Evolutionary conservation across 2,113 vertebrate genomes (phyloP), one percentile per base, ranked within the genome.

Genomic region (Campylomormyrus numenius): DNA sequence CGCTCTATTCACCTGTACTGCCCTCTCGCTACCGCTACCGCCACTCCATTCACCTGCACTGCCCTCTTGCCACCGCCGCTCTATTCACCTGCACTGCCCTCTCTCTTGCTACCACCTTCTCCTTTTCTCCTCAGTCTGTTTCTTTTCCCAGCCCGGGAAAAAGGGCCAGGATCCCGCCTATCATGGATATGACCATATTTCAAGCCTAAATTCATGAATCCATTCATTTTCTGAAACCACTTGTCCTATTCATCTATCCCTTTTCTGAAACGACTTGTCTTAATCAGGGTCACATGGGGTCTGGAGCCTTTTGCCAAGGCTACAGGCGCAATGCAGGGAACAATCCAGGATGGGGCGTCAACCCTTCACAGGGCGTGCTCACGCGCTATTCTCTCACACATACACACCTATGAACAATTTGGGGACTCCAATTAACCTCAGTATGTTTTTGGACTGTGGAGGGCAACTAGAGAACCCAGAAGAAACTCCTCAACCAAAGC

Each of bases 131-230:
- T 95, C 96, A 93, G 93, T 96, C 95, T 96, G 96, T 97, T 97
- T 98, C 96, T 96, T 97, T 97, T 97, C 95, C 95, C 96, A 97
- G 96, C 96, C 92, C 70, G 95, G 96, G 95, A 95, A 66, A 27
- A 94, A 96, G 95, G 96, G 96, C 95, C 94, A 94, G 93, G 95
- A 96, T 97, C 96, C 94, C 95, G 96, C 96, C 95, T 97, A 97
- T 98, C 96, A 89, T 95, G 94, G 97, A 97, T 97, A 97, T 97
- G 96, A 96, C 96, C 96, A 94, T 97, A 97, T 97, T 98, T 98
- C 96, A 97, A 96, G 95, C 96, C 93, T 94, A 96, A 62, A 62
- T 62, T 62, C 56, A 56, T 56, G 53, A 21, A 62, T 58, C 56
- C 21, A 8, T 62, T 9, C 56, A n/a, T n/a, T 62, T 62, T 62